Evolutionary conservation across 2,888 invertebrate species (phyloP).

Genomic region (Epirrhoe tristata): DNA sequence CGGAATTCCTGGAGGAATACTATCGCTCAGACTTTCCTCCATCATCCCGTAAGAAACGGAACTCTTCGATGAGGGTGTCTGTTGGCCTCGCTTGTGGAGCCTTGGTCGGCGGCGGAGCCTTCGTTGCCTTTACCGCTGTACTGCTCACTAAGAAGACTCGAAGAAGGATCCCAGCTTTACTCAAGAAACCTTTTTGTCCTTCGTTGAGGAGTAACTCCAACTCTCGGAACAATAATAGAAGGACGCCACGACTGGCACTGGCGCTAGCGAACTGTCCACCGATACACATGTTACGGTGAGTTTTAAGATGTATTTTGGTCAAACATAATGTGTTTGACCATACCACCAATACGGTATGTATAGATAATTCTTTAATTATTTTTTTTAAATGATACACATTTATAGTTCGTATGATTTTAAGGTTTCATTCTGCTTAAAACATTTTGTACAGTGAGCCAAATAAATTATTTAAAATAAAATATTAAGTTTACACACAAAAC

Average conservation of each 20-base stretch:
- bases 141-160: constrained; percentile 85
- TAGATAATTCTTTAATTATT: too few species aligned
- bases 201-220: constrained; percentile 67
- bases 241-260: constrained; percentile 74
- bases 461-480: too few species aligned
- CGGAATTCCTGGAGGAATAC: constrained; percentile 86
- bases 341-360: too few species aligned
- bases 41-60: constrained; percentile 73
- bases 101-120: constrained; percentile 82
- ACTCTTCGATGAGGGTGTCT: constrained; percentile 80
- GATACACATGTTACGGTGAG: constrained; percentile 77
- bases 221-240: constrained; percentile 71
- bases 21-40: constrained; percentile 80
- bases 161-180: constrained; percentile 70
- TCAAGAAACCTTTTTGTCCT: constrained; percentile 82
- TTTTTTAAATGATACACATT: too few species aligned
- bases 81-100: constrained; percentile 77
- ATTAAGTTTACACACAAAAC: too few species aligned
- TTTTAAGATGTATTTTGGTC: constrained; percentile 2
- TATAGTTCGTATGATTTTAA: too few species aligned
- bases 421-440: too few species aligned
- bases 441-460: too few species aligned
- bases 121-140: constrained; percentile 87
- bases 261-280: constrained; percentile 79
- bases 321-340: too few species aligned